Evolutionary conservation across 2,888 invertebrate species (phyloP).

Genomic region (Choreutis nemorana): DNA sequence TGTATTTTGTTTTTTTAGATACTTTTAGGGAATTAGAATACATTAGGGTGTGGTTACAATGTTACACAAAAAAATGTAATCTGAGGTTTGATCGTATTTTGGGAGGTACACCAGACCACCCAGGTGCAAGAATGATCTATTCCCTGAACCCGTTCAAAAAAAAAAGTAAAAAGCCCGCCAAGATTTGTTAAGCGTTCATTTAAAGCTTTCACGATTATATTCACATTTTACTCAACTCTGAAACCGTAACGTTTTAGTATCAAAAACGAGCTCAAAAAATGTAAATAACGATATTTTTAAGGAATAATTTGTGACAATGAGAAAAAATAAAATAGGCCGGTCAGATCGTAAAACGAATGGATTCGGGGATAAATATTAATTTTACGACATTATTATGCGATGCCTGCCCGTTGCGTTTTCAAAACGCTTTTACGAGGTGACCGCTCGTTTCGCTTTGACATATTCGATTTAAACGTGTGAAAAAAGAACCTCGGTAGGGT

Average conservation of each 20-base stretch:
- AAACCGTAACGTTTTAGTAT: constrained; percentile 5
- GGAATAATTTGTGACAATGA: constrained; percentile 18
- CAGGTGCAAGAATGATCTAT: constrained; percentile 28
- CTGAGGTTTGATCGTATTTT: constrained; percentile 7
- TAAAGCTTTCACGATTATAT: too few species aligned
- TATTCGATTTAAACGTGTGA: constrained; percentile 58
- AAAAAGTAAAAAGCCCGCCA: constrained; percentile 22
- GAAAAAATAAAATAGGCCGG: too few species aligned
- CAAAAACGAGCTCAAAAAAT: constrained; percentile 2
- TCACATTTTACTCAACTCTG: constrained; percentile 9
- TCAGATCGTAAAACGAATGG: too few species aligned
- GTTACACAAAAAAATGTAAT: constrained; percentile 4
- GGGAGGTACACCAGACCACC: constrained; percentile 32
- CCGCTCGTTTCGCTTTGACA: constrained; percentile 38
- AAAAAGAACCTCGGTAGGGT: constrained; percentile 50
- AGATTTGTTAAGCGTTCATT: constrained; percentile 12
- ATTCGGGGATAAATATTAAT: constrained; percentile 48
- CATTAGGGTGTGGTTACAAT: constrained; percentile 7
- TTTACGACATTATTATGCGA: constrained; percentile 58
- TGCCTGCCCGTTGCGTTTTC: constrained; percentile 26
- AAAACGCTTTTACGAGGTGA: constrained; percentile 45
- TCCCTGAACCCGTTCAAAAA: constrained; percentile 17
- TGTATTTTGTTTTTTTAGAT: too few species aligned
- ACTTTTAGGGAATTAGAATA: too few species aligned
- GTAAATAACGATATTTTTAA: constrained; percentile 18